These are phyloP conservation scores for Gymnocephalus cernua DNA, from an alignment of 2,113 vertebrate species.

Conservation along the genomic window DNA sequence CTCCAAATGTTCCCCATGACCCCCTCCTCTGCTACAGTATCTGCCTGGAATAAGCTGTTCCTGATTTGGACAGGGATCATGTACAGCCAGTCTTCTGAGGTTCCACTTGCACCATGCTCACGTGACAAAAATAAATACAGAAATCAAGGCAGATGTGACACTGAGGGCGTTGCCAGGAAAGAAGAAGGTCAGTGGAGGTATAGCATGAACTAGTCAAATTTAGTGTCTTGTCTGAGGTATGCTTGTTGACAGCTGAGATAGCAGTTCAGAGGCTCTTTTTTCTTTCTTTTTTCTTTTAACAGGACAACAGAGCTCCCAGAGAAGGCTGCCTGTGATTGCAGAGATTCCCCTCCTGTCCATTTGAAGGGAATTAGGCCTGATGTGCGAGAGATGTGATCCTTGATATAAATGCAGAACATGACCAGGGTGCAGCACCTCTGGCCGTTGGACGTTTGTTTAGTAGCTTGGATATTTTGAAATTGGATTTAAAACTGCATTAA, in stretches of 20 bases:
- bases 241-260: constrained; percentile 66
- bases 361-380: constrained; percentile 92
- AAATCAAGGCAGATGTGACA: constrained; percentile 75
- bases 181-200: constrained; percentile 61
- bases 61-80: constrained; percentile 77
- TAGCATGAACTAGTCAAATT: constrained; percentile 59
- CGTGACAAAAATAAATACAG: constrained; percentile 86
- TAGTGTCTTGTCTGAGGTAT: constrained; percentile 67
- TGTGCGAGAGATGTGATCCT: constrained; percentile 89
- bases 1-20: constrained; percentile 84
- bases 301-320: constrained; percentile 81
- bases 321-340: constrained; percentile 84
- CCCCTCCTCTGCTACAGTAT: constrained; percentile 73
- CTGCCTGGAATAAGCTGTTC: constrained; percentile 73
- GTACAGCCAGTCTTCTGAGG: constrained; percentile 62
- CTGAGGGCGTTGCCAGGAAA: constrained; percentile 55
- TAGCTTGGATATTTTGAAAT: constrained; percentile 70
- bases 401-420: constrained; percentile 91
- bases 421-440: constrained; percentile 83
- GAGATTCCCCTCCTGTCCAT: constrained; percentile 84
- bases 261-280: constrained; percentile 74
- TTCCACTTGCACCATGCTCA: constrained; percentile 62
- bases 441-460: constrained; percentile 83
- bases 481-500: constrained; percentile 45
- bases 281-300: constrained; percentile 64